Percentiles rank a stretch among this genome's conserved stretches.
phyloP scores from a whole-genome alignment of 2,113 vertebrate genomes.

The Myrmecophaga tridactyla region DNA sequence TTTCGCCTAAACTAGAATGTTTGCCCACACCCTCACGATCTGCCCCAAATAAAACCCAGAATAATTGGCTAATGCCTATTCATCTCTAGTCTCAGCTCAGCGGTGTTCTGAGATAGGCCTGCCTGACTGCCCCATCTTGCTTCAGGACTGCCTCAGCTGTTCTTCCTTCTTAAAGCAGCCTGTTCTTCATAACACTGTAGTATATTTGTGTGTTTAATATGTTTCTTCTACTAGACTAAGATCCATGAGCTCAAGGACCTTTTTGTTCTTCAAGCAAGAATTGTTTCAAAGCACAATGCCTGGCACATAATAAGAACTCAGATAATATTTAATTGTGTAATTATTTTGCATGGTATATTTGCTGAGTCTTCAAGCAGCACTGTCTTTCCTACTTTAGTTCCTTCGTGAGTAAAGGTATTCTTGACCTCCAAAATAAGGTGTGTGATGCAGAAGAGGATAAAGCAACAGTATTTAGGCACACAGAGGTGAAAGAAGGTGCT shows the following conservation, averaged over 20 bases:
- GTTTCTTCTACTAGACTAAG: not conserved
- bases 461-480: not conserved
- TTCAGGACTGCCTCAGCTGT: not conserved
- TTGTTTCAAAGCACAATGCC: accelerated
- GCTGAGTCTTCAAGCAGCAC: not conserved
- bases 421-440: not conserved
- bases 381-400: not conserved
- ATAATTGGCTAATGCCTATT: not conserved
- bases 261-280: too few relatives aligned
- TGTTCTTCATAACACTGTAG: accelerated
- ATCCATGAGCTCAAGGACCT: not conserved
- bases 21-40: too few relatives aligned
- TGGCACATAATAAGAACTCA: not conserved
- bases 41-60: accelerated
- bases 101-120: not conserved
- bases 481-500: not conserved
- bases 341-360: accelerated
- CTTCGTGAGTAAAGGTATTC: not conserved
- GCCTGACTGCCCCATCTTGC: accelerated
- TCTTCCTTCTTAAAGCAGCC: accelerated
- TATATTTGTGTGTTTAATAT: not conserved
- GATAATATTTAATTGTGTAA: too few relatives aligned
- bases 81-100: not conserved
- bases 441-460: not conserved
- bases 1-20: not conserved